Conservation (phyloP, 1,140 invertebrate species). For the Bombus cullumanus region DNA sequence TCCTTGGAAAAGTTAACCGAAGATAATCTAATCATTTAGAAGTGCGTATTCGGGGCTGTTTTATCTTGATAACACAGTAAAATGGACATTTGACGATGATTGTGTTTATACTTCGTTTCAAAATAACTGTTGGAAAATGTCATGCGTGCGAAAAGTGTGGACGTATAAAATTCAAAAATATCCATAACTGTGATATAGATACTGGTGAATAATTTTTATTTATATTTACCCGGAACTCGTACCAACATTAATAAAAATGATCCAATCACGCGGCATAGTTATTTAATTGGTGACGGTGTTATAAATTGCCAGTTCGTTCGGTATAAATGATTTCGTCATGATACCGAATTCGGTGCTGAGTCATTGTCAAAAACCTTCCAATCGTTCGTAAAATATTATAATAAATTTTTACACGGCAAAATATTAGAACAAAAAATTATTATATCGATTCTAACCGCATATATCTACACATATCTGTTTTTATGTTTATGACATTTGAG, state of each 20-base stretch:
- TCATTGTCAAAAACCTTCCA: conserved; percentile 38
- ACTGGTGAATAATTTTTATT: conserved; percentile 27
- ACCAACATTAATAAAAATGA: neutral
- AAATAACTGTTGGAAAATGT: neutral
- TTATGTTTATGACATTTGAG: neutral
- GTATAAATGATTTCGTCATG: conserved; percentile 37
- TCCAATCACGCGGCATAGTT: neutral
- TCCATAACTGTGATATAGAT: neutral
- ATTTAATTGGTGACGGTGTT: conserved; percentile 17
- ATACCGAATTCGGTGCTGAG: conserved; percentile 42
- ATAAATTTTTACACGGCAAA: neutral
- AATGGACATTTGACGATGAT: conserved; percentile 14
- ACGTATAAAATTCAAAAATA: neutral
- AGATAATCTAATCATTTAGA: conserved; percentile 30
- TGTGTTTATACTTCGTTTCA: too few species aligned
- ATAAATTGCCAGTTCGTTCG: neutral
- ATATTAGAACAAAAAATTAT: neutral
- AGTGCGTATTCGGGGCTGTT: neutral
- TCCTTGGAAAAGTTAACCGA: neutral
- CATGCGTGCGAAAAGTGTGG: neutral
- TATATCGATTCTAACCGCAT: neutral
- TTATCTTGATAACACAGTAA: conserved; percentile 21
- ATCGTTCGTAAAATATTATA: neutral
- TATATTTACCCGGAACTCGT: neutral
- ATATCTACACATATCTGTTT: neutral